phyloP scores from a whole-genome alignment of 23 tunicate genomes.

The Trididemnum miniatum region DNA sequence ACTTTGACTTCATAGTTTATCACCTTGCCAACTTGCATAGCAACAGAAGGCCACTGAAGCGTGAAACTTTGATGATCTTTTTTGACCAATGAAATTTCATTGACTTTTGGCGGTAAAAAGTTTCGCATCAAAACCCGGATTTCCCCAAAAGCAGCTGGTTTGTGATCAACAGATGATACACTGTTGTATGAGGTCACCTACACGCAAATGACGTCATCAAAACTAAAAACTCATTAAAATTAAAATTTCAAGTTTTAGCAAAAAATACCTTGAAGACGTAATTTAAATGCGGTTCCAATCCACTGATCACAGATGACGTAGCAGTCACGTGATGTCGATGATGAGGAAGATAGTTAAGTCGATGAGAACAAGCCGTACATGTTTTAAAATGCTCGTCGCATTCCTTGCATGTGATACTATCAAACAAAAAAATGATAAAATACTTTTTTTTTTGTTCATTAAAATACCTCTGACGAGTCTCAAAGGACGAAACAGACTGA shows the following conservation, averaged over 20 bases:
- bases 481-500: too few relatives aligned
- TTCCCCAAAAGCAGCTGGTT: constrained; percentile 19
- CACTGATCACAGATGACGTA: constrained; percentile 10
- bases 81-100: neutral
- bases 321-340: constrained; percentile 38
- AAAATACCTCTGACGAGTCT: too few relatives aligned
- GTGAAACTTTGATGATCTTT: constrained; percentile 26
- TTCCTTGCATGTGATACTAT: constrained; percentile 51
- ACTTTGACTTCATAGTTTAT: constrained; percentile 50
- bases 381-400: constrained; percentile 33
- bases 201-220: too few relatives aligned
- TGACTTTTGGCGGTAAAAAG: constrained; percentile 39
- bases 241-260: too few relatives aligned
- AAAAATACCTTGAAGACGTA: constrained; percentile 57
- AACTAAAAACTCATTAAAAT: too few relatives aligned
- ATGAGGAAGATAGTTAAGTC: constrained; percentile 23
- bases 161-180: constrained; percentile 29
- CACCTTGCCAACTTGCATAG: neutral
- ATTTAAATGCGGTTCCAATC: constrained; percentile 38
- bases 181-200: constrained; percentile 76
- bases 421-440: too few relatives aligned
- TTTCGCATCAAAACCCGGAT: constrained; percentile 47
- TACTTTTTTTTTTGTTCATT: too few relatives aligned
- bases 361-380: constrained; percentile 42
- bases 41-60: constrained; percentile 40